These are phyloP conservation scores for Drosophila lacertosa DNA, from an alignment of 1,140 invertebrate genomes.

Conservation along the genomic window DNA sequence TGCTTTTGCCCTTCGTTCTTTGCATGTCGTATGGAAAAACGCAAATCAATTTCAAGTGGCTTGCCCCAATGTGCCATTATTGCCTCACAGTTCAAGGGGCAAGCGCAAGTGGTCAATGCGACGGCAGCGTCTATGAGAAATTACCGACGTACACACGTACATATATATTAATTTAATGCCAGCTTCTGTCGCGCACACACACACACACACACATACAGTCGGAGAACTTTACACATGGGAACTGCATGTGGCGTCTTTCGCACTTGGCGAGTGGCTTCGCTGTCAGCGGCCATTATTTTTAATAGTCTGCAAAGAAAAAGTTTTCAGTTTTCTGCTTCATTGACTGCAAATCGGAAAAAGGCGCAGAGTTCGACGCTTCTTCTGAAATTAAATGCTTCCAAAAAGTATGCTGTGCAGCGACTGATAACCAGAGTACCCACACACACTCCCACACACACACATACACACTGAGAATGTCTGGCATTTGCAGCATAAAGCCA, in stretches of 20 bases:
- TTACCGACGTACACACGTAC: conserved; percentile 5
- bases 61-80: conserved; percentile 4
- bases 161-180: conserved; percentile 24
- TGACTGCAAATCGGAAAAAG: conserved; percentile 77
- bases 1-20: background rate
- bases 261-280: conserved; percentile 57
- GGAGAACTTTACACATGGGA: conserved; percentile 7
- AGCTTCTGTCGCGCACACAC: conserved; percentile 8
- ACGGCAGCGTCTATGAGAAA: conserved; percentile 28
- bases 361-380: conserved; percentile 37
- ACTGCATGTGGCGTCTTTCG: conserved; percentile 51
- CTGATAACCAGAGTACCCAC: conserved; percentile 62
- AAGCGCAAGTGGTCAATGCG: conserved; percentile 10
- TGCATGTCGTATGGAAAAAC: background rate
- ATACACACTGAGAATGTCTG: conserved; percentile 15
- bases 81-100: conserved; percentile 8
- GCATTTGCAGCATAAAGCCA: conserved; percentile 68
- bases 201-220: background rate
- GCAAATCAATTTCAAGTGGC: conserved; percentile 8
- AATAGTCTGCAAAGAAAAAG: conserved; percentile 80
- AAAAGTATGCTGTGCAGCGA: conserved; percentile 71
- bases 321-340: conserved; percentile 82
- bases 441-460: background rate
- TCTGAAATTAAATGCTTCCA: conserved; percentile 72
- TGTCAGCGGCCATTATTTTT: conserved; percentile 78